phyloP scores from a whole-genome alignment of 2,113 vertebrate species.

The Azemiops feae region DNA sequence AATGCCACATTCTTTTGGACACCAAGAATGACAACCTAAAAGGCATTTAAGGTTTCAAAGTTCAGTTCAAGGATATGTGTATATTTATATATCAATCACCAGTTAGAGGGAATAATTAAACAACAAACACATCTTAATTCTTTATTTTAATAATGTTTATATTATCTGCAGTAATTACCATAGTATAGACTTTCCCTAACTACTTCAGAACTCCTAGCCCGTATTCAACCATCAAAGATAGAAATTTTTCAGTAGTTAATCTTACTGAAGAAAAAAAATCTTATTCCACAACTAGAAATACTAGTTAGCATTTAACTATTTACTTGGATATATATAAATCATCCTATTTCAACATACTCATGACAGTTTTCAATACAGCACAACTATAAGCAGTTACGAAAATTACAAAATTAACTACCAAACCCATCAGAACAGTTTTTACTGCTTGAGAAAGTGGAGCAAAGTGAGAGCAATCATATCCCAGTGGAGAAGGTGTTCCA shows the following conservation, averaged over 20 bases:
- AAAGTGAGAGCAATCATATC: background rate
- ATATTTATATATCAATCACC: background rate
- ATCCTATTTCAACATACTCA: background rate
- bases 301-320: background rate
- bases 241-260: background rate
- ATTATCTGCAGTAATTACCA: background rate
- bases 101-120: background rate
- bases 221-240: background rate
- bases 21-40: background rate
- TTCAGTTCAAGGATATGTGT: background rate
- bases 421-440: background rate
- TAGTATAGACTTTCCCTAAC: background rate
- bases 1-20: background rate
- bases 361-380: background rate
- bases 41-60: background rate
- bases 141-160: background rate
- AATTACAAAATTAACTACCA: background rate
- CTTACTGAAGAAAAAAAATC: background rate
- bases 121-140: background rate
- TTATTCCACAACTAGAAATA: background rate
- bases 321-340: background rate
- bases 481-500: background rate
- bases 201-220: background rate
- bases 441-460: background rate
- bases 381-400: background rate